These are phyloP conservation scores for Orussus abietinus DNA, from an alignment of 1,140 invertebrate species.

Conservation along the genomic window DNA sequence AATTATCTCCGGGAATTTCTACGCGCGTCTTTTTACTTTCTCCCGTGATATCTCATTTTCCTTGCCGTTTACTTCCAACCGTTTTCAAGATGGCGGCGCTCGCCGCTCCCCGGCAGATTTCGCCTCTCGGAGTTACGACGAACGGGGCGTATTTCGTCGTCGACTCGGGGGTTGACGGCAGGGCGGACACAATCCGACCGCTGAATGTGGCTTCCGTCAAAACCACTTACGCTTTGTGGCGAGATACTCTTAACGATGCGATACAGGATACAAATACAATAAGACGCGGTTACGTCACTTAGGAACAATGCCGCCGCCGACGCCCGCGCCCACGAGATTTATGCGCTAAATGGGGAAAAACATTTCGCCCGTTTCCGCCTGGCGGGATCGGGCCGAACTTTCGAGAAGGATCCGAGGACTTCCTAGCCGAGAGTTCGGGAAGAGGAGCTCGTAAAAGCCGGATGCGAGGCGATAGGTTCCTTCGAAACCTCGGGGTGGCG, in stretches of 20 bases:
- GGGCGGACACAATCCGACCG: slow-evolving; percentile 47
- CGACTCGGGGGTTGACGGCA: slow-evolving; percentile 27
- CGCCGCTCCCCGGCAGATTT: not conserved
- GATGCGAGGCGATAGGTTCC: no score
- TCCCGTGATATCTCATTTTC: no score
- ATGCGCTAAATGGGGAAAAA: slow-evolving; percentile 56
- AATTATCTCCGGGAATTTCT: no score
- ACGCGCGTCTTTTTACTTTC: no score
- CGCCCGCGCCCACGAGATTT: slow-evolving; percentile 41
- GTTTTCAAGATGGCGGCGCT: no score
- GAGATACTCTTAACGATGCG: slow-evolving; percentile 53
- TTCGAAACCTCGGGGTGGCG: not conserved
- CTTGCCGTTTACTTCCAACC: no score
- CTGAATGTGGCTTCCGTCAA: slow-evolving; percentile 55
- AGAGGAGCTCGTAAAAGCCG: no score
- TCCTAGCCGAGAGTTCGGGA: no score
- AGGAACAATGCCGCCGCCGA: slow-evolving; percentile 51
- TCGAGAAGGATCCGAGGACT: no score
- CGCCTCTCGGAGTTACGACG: slow-evolving; percentile 10
- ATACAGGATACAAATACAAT: slow-evolving; percentile 57
- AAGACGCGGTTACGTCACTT: slow-evolving; percentile 56
- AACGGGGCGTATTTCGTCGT: slow-evolving; percentile 26
- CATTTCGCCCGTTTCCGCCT: slow-evolving; percentile 38
- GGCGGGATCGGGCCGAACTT: no score
- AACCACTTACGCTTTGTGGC: slow-evolving; percentile 55